Evolutionary conservation across 2,113 vertebrate species (phyloP).

Genomic region (Lasiurus cinereus): DNA sequence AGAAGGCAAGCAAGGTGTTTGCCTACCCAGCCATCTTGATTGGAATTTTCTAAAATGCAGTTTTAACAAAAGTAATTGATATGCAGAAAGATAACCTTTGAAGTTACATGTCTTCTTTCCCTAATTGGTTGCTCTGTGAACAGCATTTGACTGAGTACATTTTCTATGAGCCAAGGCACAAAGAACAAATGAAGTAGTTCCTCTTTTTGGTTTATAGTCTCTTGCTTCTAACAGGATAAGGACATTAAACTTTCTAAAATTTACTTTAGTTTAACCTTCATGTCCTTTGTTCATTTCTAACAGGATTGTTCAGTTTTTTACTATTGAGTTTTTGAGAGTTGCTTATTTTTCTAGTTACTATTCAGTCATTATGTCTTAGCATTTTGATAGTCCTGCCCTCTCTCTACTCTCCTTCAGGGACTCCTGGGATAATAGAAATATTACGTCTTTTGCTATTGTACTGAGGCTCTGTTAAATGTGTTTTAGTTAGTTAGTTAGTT

Average conservation of each 20-base stretch:
- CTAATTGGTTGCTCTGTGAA: not conserved
- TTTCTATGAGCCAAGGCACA: not conserved
- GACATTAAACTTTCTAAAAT: not conserved
- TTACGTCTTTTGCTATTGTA: not conserved
- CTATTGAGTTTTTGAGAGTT: not conserved
- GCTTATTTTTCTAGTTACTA: not conserved
- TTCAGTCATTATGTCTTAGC: not conserved
- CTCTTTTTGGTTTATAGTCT: not conserved
- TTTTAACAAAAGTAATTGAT: conserved; percentile 11
- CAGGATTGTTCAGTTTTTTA: not conserved
- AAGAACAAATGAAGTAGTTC: not conserved
- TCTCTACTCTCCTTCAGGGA: not conserved
- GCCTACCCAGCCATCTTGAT: not conserved
- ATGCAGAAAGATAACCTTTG: not conserved
- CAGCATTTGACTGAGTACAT: not conserved
- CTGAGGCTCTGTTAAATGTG: not conserved
- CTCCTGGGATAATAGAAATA: not conserved
- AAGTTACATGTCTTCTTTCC: not conserved
- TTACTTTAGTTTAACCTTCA: not conserved
- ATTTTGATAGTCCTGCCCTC: not conserved
- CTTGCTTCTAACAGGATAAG: not conserved
- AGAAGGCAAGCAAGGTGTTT: not conserved
- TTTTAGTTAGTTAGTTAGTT: not conserved
- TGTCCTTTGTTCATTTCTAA: not conserved
- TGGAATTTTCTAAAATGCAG: not conserved